Percentiles rank a stretch among this genome's conserved stretches.
These are phyloP conservation scores for Drosophila robusta DNA, from an alignment of 2,888 invertebrate species.

Conservation along the genomic window DNA sequence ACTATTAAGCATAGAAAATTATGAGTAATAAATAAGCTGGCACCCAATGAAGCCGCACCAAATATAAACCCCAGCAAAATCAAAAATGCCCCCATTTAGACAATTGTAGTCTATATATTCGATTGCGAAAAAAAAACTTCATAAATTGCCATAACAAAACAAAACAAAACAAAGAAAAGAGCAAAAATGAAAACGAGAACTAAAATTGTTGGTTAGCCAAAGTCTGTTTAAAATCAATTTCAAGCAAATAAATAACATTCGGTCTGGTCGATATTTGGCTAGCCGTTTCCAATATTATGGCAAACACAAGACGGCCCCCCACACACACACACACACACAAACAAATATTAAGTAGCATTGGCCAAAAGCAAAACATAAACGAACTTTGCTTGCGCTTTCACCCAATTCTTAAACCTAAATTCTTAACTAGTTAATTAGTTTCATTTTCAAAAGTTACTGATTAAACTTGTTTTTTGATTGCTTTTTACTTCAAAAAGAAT, in stretches of 20 bases:
- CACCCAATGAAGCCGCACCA: slow-evolving; percentile 25
- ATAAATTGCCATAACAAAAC: slow-evolving; percentile 42
- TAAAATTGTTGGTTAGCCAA: slow-evolving; percentile 24
- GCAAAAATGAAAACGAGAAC: slow-evolving; percentile 9
- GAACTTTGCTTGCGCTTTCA: slow-evolving; percentile 26
- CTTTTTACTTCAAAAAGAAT: no score
- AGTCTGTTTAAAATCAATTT: slow-evolving; percentile 58
- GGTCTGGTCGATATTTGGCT: slow-evolving; percentile 39
- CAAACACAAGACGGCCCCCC: slow-evolving; percentile 34
- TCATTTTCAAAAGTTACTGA: no score
- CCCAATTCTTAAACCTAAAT: not conserved
- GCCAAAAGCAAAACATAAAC: not conserved
- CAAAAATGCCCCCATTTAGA: slow-evolving; percentile 2
- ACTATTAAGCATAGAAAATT: slow-evolving; percentile 5
- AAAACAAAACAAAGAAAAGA: slow-evolving; percentile 4
- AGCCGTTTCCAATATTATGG: slow-evolving; percentile 40
- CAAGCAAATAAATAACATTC: slow-evolving; percentile 55
- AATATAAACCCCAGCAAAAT: slow-evolving; percentile 4
- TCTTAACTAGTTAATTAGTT: not conserved
- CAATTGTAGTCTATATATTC: slow-evolving; percentile 8
- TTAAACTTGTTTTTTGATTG: no score
- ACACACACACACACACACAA: not conserved
- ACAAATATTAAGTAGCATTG: not conserved
- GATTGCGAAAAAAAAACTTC: slow-evolving; percentile 50
- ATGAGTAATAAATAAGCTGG: slow-evolving; percentile 52